Evolutionary conservation across 2,113 vertebrate species (phyloP).

Genomic region (human (Homo sapiens)): DNA sequence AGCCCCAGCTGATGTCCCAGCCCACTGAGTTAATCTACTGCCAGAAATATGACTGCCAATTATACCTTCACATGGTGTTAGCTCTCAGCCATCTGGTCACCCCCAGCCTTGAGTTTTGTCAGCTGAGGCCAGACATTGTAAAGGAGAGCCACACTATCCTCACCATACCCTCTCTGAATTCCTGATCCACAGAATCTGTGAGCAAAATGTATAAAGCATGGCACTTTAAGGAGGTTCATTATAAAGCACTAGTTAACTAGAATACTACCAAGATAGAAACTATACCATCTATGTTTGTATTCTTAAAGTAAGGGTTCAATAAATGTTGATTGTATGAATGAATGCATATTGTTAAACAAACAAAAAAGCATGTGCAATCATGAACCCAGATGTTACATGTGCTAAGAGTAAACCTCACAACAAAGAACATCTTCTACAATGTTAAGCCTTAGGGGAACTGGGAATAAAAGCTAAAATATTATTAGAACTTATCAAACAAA

Average conservation of each 20-base stretch:
- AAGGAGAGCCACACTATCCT: not conserved
- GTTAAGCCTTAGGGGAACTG: not conserved
- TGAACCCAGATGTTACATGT: not conserved
- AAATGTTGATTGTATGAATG: not conserved
- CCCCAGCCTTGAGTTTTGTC: not conserved
- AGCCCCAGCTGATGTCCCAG: not conserved
- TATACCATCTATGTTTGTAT: not conserved
- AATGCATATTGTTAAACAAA: not conserved
- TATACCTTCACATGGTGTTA: not conserved
- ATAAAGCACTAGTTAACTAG: not conserved
- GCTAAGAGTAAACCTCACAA: not conserved
- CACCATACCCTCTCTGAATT: not conserved
- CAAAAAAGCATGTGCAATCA: not conserved
- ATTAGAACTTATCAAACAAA: not conserved
- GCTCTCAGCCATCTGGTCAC: not conserved
- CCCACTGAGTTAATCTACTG: not conserved
- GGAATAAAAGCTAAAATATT: constrained; percentile 17
- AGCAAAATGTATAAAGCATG: not conserved
- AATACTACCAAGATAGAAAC: not conserved
- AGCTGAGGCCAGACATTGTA: not conserved
- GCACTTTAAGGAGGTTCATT: not conserved
- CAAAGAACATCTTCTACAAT: not conserved
- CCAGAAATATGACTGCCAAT: not conserved
- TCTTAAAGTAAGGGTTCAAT: not conserved
- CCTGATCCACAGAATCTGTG: not conserved